These are phyloP conservation scores for Florisuga fusca DNA, from an alignment of 2,797 vertebrate genomes.

Conservation along the genomic window DNA sequence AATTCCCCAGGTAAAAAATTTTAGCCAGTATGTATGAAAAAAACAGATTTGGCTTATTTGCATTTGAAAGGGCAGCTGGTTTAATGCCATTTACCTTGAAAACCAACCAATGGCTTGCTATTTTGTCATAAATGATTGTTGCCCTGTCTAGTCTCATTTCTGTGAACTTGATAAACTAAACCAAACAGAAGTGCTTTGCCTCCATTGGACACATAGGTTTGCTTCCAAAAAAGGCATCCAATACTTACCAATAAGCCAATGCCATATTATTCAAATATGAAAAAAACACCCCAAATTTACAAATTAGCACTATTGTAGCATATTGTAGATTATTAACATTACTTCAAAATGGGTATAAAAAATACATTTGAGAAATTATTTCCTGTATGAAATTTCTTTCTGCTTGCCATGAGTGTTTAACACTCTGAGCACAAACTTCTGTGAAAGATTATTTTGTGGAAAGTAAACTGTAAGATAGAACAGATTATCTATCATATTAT, in stretches of 20 bases:
- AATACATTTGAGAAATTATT: not conserved
- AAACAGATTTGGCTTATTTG: not conserved
- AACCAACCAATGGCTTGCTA: not conserved
- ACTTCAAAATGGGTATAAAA: constrained; percentile 32
- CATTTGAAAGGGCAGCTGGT: constrained; percentile 32
- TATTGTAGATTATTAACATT: constrained; percentile 5
- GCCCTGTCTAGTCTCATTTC: constrained; percentile 13
- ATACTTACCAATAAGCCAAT: constrained; percentile 37
- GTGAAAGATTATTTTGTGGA: constrained; percentile 1
- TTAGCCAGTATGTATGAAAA: not conserved
- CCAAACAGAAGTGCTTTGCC: not conserved
- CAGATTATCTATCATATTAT: not conserved
- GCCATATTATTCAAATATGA: constrained; percentile 5
- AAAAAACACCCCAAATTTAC: not conserved
- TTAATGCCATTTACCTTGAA: not conserved
- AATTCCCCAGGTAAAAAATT: not conserved
- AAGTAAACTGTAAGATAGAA: constrained; percentile 51
- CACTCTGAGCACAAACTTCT: constrained; percentile 36
- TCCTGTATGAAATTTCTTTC: constrained; percentile 41
- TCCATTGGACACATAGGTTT: not conserved
- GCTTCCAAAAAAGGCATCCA: not conserved
- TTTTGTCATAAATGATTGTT: not conserved
- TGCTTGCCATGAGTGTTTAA: constrained; percentile 53
- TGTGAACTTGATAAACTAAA: not conserved
- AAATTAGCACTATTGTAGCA: not conserved